phyloP scores from a whole-genome alignment of 2,113 vertebrate species.

The Mirounga angustirostris region DNA sequence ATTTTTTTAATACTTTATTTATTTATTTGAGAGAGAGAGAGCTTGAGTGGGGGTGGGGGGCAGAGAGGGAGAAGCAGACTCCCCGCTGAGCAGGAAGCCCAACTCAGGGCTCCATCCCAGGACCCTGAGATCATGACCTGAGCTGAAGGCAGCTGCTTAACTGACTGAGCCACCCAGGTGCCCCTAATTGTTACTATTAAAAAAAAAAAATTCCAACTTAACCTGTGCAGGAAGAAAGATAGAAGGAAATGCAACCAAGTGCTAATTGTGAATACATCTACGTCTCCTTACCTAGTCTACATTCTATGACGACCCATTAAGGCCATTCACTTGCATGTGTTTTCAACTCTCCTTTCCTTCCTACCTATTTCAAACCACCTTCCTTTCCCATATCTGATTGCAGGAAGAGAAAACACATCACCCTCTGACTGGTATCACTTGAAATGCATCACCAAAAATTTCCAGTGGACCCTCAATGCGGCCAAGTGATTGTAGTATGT shows the following conservation, averaged over 20 bases:
- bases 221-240: not conserved
- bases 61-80: too few relatives aligned
- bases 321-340: too few relatives aligned
- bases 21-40: too few relatives aligned
- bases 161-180: too few relatives aligned
- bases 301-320: not conserved
- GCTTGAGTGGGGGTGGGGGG: too few relatives aligned
- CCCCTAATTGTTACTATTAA: not conserved
- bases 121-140: too few relatives aligned
- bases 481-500: rapidly evolving
- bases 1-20: not conserved
- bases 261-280: not conserved
- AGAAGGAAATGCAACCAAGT: not conserved
- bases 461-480: not conserved
- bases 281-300: not conserved
- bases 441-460: not conserved
- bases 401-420: not conserved
- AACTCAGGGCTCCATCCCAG: too few relatives aligned
- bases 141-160: too few relatives aligned
- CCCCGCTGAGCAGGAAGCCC: too few relatives aligned
- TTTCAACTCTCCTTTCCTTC: not conserved
- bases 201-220: not conserved
- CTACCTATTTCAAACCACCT: not conserved
- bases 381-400: not conserved
- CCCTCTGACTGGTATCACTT: not conserved